Evolutionary conservation across 2,113 vertebrate species (phyloP).

Genomic region (Myotis davidii): DNA sequence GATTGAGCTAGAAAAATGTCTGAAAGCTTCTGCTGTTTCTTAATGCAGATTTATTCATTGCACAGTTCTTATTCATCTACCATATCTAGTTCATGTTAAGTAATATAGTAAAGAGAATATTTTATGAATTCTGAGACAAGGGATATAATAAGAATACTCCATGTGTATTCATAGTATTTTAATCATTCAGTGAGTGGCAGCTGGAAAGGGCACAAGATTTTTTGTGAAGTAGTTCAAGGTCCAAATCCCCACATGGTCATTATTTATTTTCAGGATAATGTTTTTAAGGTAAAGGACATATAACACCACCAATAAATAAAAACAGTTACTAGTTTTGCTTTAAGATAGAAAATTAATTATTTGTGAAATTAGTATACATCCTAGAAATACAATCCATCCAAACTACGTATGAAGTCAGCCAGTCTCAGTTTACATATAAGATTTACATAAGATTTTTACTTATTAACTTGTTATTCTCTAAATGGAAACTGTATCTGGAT

Average conservation of each 20-base stretch:
- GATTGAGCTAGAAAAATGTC: not conserved
- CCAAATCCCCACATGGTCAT: not conserved
- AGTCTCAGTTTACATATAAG: not conserved
- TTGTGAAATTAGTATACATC: not conserved
- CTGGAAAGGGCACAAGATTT: not conserved
- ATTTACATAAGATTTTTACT: not conserved
- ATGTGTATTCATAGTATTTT: not conserved
- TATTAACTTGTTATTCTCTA: not conserved
- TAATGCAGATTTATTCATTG: not conserved
- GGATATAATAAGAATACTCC: not conserved
- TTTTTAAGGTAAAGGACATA: not conserved
- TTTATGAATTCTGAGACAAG: not conserved
- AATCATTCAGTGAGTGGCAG: not conserved
- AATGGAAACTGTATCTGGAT: not conserved
- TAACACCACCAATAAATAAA: not conserved
- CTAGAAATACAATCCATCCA: not conserved
- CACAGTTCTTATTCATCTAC: not conserved
- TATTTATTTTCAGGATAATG: not conserved
- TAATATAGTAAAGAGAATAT: not conserved
- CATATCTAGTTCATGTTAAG: not conserved
- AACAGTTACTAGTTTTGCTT: not conserved
- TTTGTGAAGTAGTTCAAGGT: not conserved
- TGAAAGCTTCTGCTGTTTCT: not conserved
- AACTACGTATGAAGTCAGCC: not conserved
- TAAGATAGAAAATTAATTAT: not conserved